phyloP scores from a whole-genome alignment of 2,113 vertebrate genomes.

The Fregata magnificens region DNA sequence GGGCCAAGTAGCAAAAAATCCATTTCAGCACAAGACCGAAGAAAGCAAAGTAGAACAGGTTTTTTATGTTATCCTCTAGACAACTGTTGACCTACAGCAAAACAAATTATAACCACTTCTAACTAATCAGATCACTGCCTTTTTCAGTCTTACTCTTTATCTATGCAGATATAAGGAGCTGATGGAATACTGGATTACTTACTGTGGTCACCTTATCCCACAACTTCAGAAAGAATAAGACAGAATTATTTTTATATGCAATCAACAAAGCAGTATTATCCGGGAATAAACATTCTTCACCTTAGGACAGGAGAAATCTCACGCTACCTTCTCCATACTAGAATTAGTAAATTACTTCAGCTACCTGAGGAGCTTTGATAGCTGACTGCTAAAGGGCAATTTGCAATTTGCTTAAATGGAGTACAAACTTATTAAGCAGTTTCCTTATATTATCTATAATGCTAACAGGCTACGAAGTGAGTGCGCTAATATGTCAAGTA shows the following conservation, averaged over 20 bases:
- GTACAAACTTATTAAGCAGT: not conserved
- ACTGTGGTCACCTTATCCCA: not conserved
- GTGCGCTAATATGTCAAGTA: not conserved
- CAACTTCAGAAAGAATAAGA: not conserved
- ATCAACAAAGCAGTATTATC: not conserved
- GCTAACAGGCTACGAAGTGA: not conserved
- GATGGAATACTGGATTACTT: not conserved
- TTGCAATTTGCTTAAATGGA: not conserved
- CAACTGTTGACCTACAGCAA: not conserved
- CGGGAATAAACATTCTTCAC: not conserved
- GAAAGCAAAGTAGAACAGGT: not conserved
- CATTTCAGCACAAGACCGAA: not conserved
- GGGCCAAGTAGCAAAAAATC: not conserved
- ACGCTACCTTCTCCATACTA: not conserved
- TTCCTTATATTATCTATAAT: not conserved
- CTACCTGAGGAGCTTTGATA: not conserved
- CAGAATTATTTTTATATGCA: not conserved
- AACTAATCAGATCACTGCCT: not conserved
- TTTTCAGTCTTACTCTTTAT: not conserved
- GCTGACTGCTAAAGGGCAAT: not conserved
- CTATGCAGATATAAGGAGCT: not conserved
- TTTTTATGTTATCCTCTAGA: slow-evolving; percentile 15
- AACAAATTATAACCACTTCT: not conserved
- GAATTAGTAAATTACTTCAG: not conserved
- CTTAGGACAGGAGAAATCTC: not conserved